Conservation (phyloP, 2,113 vertebrate species). For the Chrysemys picta region DNA sequence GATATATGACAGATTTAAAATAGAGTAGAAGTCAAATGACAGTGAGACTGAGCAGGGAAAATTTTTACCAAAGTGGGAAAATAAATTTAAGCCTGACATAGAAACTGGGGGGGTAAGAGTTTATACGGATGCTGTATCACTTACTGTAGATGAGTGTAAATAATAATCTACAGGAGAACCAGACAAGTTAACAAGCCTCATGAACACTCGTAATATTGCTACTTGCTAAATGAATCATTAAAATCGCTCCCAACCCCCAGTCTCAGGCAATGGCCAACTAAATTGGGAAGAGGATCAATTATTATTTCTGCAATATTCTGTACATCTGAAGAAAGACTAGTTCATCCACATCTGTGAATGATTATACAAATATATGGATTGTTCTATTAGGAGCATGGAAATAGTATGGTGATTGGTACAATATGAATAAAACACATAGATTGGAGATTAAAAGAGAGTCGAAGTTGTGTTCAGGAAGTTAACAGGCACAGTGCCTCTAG, state of each 20-base stretch:
- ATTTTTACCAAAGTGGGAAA: slow-evolving; percentile 23
- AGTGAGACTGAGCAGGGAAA: slow-evolving; percentile 60
- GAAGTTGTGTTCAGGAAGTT: not conserved
- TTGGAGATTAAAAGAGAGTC: not conserved
- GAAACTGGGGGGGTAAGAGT: not conserved
- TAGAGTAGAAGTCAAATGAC: slow-evolving; percentile 67
- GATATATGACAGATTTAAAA: slow-evolving; percentile 69
- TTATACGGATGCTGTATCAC: not conserved
- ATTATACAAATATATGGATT: not conserved
- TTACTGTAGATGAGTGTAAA: slow-evolving; percentile 43
- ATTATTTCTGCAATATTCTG: not conserved
- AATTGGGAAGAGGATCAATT: slow-evolving; percentile 27
- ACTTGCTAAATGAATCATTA: slow-evolving; percentile 44
- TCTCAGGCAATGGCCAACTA: not conserved
- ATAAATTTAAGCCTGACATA: slow-evolving; percentile 1
- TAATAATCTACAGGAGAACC: slow-evolving; percentile 23
- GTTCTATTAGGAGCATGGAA: not conserved
- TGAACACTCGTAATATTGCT: slow-evolving; percentile 30
- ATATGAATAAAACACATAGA: not conserved
- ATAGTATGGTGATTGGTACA: not conserved
- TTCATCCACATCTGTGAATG: not conserved
- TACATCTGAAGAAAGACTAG: not conserved
- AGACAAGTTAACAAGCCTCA: slow-evolving; percentile 34
- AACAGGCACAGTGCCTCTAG: not conserved
- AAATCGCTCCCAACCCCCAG: not conserved